Base-by-base conservation (phyloP, 1,140 invertebrate species). In the Cheumatopsyche charites region DNA sequence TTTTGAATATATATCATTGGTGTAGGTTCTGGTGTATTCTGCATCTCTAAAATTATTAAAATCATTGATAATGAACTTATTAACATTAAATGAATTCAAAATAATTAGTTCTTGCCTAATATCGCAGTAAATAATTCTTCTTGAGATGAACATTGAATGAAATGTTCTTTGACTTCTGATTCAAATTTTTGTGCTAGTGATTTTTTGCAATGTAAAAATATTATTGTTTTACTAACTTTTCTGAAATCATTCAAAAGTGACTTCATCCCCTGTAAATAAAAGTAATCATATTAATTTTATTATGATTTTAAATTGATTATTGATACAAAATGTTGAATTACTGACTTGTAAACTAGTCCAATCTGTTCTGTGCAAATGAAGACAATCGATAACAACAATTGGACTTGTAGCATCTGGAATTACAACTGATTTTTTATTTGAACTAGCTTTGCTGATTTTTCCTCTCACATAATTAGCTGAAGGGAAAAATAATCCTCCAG, bases 381-480 rank as follows among this genome's bases (percentile, higher is more conserved):
- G 78, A 70, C 85, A 87, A 75, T 88, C 85, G n/a, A 89, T 79
- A 26, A 89, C 82, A 49, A 88, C 79, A 11, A 78, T 63, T 21
- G 70, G 25, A 41, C 63, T 62, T n/a, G 72, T 75, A 42, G 23
- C 62, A 7, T 77, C 71, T 12, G 68, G 73, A 4, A 62, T 72
- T 15, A 25, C 69, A 73, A 66, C 80, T 78, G 1, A 78, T 73
- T 80, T 55, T 80, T 82, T 69, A 19, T 72, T 45, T 9, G 29
- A 63, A 17, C 75, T 65, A 7, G 43, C 52, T 73, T 88, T 87
- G 7, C 83, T 81, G 4, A 90, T 85, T 19, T 83, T 81, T 43
- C 84, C 80, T 69, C 87, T 80, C 25, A 90, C 78, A 77, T 88
- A 88, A 75, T 90, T 88, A 13, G 87, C 86, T 1, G 87, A 86